Evolutionary conservation across 1,140 invertebrate genomes (phyloP).

Genomic region (Galleria mellonella): DNA sequence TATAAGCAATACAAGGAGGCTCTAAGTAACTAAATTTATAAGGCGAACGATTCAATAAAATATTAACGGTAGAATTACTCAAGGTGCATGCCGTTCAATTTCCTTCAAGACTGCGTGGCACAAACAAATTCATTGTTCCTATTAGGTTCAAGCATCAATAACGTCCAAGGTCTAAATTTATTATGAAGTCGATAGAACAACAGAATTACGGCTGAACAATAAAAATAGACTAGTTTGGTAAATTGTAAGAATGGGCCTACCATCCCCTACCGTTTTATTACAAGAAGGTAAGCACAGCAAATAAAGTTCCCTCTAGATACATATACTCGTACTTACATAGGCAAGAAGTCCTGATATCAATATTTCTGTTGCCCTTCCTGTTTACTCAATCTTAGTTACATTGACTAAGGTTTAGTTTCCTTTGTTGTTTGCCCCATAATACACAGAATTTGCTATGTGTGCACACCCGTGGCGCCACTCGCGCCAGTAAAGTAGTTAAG

Average conservation of each 20-base stretch:
- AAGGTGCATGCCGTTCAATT: too few relatives aligned
- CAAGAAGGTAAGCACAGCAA: constrained; percentile 36
- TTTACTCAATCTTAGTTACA: neutral
- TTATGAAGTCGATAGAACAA: neutral
- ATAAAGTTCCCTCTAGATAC: constrained; percentile 26
- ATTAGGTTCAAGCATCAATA: too few relatives aligned
- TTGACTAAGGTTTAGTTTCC: constrained; percentile 24
- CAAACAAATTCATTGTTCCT: too few relatives aligned
- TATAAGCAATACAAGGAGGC: too few relatives aligned
- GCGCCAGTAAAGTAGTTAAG: constrained; percentile 51
- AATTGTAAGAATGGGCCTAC: constrained; percentile 32
- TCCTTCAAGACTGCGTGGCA: too few relatives aligned
- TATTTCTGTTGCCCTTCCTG: constrained; percentile 16
- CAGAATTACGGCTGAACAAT: constrained; percentile 2
- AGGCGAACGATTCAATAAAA: too few relatives aligned
- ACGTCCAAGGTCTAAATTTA: too few relatives aligned
- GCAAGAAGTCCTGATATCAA: constrained; percentile 27
- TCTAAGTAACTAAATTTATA: too few relatives aligned
- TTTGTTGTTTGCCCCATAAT: constrained; percentile 5
- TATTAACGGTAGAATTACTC: too few relatives aligned
- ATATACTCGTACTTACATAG: constrained; percentile 30
- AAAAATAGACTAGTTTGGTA: constrained; percentile 1
- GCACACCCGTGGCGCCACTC: constrained; percentile 46
- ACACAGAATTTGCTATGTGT: constrained; percentile 13
- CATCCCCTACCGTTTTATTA: constrained; percentile 41